Base-by-base conservation (phyloP, 2,797 vertebrate genomes). In the Podarcis lilfordi region DNA sequence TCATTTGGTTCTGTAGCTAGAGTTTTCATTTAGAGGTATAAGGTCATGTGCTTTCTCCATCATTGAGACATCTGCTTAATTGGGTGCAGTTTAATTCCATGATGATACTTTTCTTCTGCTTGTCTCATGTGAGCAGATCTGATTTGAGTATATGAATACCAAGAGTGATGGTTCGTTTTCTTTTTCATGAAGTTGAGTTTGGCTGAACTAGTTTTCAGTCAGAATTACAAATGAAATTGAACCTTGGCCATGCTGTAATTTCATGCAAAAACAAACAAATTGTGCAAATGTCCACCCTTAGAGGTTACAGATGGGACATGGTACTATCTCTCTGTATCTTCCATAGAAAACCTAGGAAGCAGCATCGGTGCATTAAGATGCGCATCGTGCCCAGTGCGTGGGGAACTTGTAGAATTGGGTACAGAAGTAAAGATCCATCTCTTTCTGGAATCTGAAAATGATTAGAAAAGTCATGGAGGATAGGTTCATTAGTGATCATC, bases 11-110 rank as follows among this genome's bases (percentile, higher is more conserved):
- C 85, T 3, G 69, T 84, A 90, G 93, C 82, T 94, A 91, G 79
- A 76, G 71, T 83, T 95, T 92, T 82, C 84, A 86, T 86, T 66
- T 85, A 79, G 66, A 72, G 82, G 93, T 50, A 45, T 90, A 35
- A 32, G 75, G 35, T 40, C 32, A 40, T 87, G 43, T 66, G 3
- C 84, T 50, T 8, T 87, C 66, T 72, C 23, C 83, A 25, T 89
- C 80, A 50, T 76, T 8, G 27, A 37, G 15, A 85, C 89, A 88
- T 84, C 29, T 55, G 9, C 19, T 78, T 76, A 74, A 84, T 84
- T 74, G 69, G 23, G n/a, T 84, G 50, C n/a, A 64, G 32, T 11
- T 59, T 59, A 84, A 84, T 43, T 61, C 72, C 8, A 40, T 40
- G 25, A 40, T n/a, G 25, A 55, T 79, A 50, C 29, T 86, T 86